Conservation (phyloP, 2,113 vertebrate species). For the Sciurus niger region DNA sequence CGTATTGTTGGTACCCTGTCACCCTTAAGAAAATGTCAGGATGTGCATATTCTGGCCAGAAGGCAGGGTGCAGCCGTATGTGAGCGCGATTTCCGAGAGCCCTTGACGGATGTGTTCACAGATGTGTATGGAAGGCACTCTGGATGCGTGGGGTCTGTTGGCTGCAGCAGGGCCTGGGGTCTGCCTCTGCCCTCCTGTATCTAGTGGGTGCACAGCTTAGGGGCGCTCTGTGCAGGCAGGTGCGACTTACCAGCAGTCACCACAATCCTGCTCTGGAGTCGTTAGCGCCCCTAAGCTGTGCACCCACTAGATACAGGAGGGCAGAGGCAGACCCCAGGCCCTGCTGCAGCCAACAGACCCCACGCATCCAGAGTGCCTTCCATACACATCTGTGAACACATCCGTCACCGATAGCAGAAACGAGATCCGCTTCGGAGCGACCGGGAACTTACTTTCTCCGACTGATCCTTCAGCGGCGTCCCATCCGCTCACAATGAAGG, state of each 20-base stretch:
- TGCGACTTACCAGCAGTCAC: not conserved
- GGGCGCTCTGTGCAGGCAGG: too few relatives aligned
- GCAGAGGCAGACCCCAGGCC: too few relatives aligned
- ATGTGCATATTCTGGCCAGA: not conserved
- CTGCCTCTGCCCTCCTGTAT: not conserved
- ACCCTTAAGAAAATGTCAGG: not conserved
- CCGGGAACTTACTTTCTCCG: not conserved
- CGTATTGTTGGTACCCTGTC: not conserved
- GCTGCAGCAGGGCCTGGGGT: not conserved
- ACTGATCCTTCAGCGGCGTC: not conserved
- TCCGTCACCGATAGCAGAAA: constrained; percentile 19
- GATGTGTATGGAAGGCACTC: not conserved
- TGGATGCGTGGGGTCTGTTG: not conserved
- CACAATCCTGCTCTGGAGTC: not conserved
- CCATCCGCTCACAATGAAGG: not conserved
- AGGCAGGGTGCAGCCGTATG: not conserved
- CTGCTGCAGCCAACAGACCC: too few relatives aligned
- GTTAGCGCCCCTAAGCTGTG: too few relatives aligned
- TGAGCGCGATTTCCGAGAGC: not conserved
- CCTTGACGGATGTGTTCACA: not conserved
- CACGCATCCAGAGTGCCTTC: too few relatives aligned
- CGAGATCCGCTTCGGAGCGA: not conserved
- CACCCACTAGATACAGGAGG: too few relatives aligned
- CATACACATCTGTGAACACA: too few relatives aligned
- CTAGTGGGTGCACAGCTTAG: not conserved